Evolutionary conservation across 2,888 invertebrate genomes (phyloP), one percentile per base, ranked within the genome.

Genomic region (Drosophila algonquin): DNA sequence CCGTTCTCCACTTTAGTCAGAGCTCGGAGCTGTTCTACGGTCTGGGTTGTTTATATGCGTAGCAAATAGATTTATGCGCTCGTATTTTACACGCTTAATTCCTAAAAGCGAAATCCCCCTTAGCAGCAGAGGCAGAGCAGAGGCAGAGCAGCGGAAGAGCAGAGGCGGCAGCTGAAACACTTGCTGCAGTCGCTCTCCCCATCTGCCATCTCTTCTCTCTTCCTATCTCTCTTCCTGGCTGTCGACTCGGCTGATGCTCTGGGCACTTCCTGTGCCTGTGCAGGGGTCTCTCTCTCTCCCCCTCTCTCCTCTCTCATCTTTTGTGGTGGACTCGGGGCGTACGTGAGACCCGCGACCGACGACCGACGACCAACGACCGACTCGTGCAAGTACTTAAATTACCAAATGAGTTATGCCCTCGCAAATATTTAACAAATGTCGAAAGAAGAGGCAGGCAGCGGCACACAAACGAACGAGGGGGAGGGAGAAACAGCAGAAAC

Each of bases 31-130:
- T n/a, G n/a, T 40, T n/a, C 40, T 40, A 6, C 40, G 12, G 60
- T 56, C 65, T 57, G 48, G 48, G 75, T 77, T 79, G 87, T 65
- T 80, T 75, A 82, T 78, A 78, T 84, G 84, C 80, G 76, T 87
- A 76, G 77, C 57, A 75, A 87, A 82, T 80, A 85, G 89, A 87
- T 87, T 87, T 85, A 87, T 87, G 80, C 63, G 78, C 80, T 79
- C 82, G 87, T 87, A 87, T 80, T 82, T 87, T 78, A 82, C 73
- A 77, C 75, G 77, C 78, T 82, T 85, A 85, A 78, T 83, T 81
- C 79, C 77, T 58, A 70, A 69, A 76, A 56, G 69, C 78, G 57
- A 73, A 73, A 21, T 40, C 71, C 60, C 64, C 59, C n/a, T n/a
- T n/a, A 7, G 40, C 40, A 12, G 35, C 12, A 45, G 48, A 48